Conservation (phyloP, 2,113 vertebrate genomes). For the Etheostoma spectabile region DNA sequence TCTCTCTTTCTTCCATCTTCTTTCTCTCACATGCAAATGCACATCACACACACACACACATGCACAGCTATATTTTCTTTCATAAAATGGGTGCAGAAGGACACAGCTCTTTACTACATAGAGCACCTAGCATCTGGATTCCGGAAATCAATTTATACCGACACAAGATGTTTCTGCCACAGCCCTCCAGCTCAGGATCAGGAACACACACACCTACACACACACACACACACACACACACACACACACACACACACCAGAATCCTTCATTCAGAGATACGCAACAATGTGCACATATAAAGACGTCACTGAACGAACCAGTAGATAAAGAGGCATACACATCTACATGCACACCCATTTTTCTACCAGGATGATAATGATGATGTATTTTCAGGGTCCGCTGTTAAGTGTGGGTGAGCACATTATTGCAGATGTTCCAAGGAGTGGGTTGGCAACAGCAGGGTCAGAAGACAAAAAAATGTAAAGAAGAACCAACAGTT, state of each 20-base stretch:
- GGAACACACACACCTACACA: constrained; percentile 17
- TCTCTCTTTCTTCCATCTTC: not conserved
- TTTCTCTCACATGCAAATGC: not conserved
- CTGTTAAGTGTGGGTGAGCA: constrained; percentile 61
- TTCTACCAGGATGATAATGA: constrained; percentile 41
- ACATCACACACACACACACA: constrained; percentile 30
- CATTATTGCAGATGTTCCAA: constrained; percentile 73
- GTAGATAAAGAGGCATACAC: constrained; percentile 49
- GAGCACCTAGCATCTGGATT: constrained; percentile 61
- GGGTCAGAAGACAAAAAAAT: constrained; percentile 31
- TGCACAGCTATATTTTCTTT: constrained; percentile 39
- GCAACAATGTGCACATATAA: constrained; percentile 26
- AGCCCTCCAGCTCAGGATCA: constrained; percentile 61
- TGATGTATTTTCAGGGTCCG: constrained; percentile 67
- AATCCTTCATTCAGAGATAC: not conserved
- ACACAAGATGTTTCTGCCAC: constrained; percentile 66
- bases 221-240: constrained; percentile 34
- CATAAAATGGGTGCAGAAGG: constrained; percentile 57
- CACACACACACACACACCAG: constrained; percentile 23
- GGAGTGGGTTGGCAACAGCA: constrained; percentile 58
- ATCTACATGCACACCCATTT: constrained; percentile 29
- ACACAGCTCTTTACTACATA: constrained; percentile 53
- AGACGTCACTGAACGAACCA: constrained; percentile 46
- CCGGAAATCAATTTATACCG: constrained; percentile 75
- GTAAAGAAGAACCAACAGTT: constrained; percentile 15